Evolutionary conservation across 2,888 invertebrate genomes (phyloP), one percentile per base, ranked within the genome.

Genomic region (Macrophya alboannulata): DNA sequence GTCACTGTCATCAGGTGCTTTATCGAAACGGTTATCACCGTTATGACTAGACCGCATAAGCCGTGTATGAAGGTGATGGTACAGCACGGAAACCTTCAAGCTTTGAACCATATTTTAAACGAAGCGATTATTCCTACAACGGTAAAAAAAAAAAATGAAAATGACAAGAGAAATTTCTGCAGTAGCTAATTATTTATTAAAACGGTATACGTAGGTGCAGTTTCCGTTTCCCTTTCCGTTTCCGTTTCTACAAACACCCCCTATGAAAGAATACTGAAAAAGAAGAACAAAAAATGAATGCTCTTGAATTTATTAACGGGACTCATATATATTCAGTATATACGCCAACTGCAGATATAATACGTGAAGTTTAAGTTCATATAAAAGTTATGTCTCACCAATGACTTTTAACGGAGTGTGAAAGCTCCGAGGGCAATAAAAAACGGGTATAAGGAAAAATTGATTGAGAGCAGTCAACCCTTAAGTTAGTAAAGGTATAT

Each of bases 1-100:
- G 92, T 93, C 92, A 93, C 91, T 92, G 93, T 92, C 92, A 92
- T 92, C 92, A 89, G 88, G 88, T 87, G 89, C 88, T 87, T 88
- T 90, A 90, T 89, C 89, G 89, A 88, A 92, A 92, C 91, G 89
- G 91, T 91, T 92, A 92, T 92, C 92, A 37, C 84, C 37, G 74
- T 40, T 25, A 51, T 74, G 74, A 51, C 45, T 55, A 40, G 43
- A 43, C 68, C 40, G 71, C 83, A 10, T 71, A 72, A 45, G 83
- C 71, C 25, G 82, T 82, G 21, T 40, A 82, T 62, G n/a, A 43
- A 43, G 12, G 62, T 45, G 65, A 82, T 17, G 55, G 55, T 9
- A 31, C 5, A 37, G 6, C 55, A 37, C 51, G 43, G 51, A 51
- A 55, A 51, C 51, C 17, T 51, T 21, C 48, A 12, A 15, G 48